Evolutionary conservation across 2,888 invertebrate genomes (phyloP), one percentile per base, ranked within the genome.

Genomic region (Drosophila anomalata): DNA sequence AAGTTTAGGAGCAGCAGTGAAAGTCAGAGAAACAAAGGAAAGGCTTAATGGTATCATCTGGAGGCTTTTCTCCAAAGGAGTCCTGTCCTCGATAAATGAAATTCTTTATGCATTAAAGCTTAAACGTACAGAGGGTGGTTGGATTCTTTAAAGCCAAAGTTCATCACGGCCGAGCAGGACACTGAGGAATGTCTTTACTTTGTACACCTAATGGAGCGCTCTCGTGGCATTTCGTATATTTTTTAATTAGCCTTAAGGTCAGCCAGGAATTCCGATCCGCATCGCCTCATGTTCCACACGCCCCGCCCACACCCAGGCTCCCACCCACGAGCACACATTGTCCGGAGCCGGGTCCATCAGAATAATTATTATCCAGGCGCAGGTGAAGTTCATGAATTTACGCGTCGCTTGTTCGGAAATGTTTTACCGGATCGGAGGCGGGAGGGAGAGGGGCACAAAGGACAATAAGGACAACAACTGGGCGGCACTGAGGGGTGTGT

Each of bases 401-500:
- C 86, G 79, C 79, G 70, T 77, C 66, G 77, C 66, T 73, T 76
- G 71, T 77, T 81, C 72, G 79, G 57, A 75, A 78, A 80, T 78
- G 76, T 73, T 77, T 79, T 67, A 59, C 74, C 72, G 71, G 57
- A 47, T 51, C 50, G 55, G 47, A 51, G 48, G 50, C 54, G 46
- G 26, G 26, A 14, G 55, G 9, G 29, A 20, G 22, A 9, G 26
- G n/a, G 20, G 36, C 22, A 14, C 56, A 56, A 56, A 70, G 71
- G 50, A 61, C 70, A 70, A 60, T 54, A 54, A 39, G 66, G 56
- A 68, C 68, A 65, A 51, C 66, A 56, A 42, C 56, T 65, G 56
- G 66, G 66, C 66, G 66, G 66, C 29, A 46, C 68, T 65, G 20
- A 22, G 26, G 46, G n/a, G 51, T 31, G 39, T 48, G 14, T 29